These are phyloP conservation scores for Miltochrista miniata DNA, from an alignment of 2,888 invertebrate genomes.

Conservation along the genomic window DNA sequence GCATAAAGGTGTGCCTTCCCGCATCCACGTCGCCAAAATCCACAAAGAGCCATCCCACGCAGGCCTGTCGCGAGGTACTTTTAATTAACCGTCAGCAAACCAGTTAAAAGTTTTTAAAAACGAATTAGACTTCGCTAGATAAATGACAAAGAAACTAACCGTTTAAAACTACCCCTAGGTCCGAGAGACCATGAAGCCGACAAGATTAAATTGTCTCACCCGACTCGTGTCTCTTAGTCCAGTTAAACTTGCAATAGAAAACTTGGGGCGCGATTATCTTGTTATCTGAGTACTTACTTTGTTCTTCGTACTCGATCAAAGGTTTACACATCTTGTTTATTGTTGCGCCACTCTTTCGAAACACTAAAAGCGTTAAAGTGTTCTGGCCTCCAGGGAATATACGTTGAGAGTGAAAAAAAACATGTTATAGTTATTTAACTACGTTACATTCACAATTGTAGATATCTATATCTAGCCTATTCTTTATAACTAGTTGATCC, in stretches of 20 bases:
- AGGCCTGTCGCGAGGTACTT: conserved; percentile 26
- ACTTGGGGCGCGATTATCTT: conserved; percentile 69
- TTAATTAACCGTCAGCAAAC: no score
- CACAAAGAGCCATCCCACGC: conserved; percentile 7
- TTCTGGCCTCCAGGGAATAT: no score
- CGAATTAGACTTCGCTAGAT: no score
- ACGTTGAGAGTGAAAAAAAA: background rate
- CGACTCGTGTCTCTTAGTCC: conserved; percentile 56
- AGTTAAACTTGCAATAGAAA: conserved; percentile 66
- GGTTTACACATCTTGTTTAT: conserved; percentile 24
- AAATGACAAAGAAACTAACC: conserved; percentile 66
- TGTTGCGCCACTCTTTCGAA: conserved; percentile 3
- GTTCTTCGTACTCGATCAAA: conserved; percentile 37
- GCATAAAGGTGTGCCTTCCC: background rate
- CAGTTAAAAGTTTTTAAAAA: conserved; percentile 55
- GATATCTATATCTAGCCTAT: no score
- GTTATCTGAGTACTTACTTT: conserved; percentile 64
- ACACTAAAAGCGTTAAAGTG: no score
- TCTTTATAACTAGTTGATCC: no score
- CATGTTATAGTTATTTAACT: no score
- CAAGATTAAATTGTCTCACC: conserved; percentile 75
- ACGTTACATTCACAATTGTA: no score
- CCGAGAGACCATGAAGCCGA: conserved; percentile 57
- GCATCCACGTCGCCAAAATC: background rate
- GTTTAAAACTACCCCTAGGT: conserved; percentile 62